Conservation (phyloP, 2,888 invertebrate genomes). For the Belgica antarctica region DNA sequence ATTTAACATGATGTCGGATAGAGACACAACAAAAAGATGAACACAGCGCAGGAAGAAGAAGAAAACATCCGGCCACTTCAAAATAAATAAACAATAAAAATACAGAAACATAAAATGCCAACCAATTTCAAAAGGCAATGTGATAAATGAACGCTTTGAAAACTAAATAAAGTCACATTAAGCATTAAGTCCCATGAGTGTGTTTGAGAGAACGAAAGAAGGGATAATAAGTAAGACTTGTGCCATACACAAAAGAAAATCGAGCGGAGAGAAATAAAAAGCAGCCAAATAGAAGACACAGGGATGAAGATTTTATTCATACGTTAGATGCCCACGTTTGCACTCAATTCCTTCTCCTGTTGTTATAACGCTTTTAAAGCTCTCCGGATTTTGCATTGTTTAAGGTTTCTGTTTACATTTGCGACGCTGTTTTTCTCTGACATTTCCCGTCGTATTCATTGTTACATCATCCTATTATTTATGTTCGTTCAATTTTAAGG, state of each 20-base stretch:
- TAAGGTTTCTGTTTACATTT: not conserved
- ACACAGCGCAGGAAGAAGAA: not conserved
- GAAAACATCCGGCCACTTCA: not conserved
- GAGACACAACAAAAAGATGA: not conserved
- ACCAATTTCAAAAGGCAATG: not conserved
- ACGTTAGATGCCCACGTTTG: not conserved
- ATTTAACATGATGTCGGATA: not conserved
- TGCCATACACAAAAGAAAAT: no score
- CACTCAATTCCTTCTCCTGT: no score
- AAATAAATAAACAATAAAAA: conserved; percentile 29
- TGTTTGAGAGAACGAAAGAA: not conserved
- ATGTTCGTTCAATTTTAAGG: no score
- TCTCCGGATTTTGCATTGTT: not conserved
- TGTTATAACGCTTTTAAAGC: no score
- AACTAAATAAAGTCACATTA: conserved; percentile 28
- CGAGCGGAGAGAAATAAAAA: no score
- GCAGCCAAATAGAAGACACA: not conserved
- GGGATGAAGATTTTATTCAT: conserved; percentile 1
- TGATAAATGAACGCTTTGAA: not conserved
- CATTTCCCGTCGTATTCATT: no score
- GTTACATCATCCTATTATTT: no score
- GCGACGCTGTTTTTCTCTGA: no score
- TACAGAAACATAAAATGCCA: not conserved
- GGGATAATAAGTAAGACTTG: not conserved
- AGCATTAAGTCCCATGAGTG: conserved; percentile 15